Evolutionary conservation across 1,140 invertebrate species (phyloP), one percentile per base, ranked within the genome.

Genomic region (Calliphora vicina): DNA sequence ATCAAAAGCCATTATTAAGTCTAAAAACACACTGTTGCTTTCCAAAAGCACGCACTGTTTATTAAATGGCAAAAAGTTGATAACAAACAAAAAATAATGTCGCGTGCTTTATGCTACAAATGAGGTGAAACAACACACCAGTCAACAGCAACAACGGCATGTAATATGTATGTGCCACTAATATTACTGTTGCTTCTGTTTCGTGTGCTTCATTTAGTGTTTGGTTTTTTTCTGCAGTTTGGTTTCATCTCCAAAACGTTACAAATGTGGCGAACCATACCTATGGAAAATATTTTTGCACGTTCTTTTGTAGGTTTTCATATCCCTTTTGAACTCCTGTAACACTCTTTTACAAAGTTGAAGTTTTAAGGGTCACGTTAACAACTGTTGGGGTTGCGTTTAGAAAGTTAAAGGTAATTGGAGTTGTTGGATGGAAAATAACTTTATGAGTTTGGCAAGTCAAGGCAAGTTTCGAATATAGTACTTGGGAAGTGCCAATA

Each of bases 11-110:
- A 74, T 74, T 74, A 74, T 74, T 74, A 42, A 74, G 72, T 74
- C 35, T 29, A 17, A 29, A 17, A 74, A 74, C 72, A 74, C 72
- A 42, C 27, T 74, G 72, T 35, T 74, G 72, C 72, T 74, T 26
- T n/a, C 1, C 45, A 50, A 50, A 50, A 50, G 45, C 12, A 50
- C 45, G 45, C 45, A 50, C 45, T 50, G 72, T 74, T 74, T 74
- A 74, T 74, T 13, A 74, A 35, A 74, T 5, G 17, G 72, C 45
- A 50, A 50, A 50, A 50, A 50, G 35, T 35, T 35, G 0, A 35
- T 35, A 6, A 35, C 6, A 35, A 35, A n/a, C n/a, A 50, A 50
- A 50, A 50, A 12, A 50, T 17, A 4, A 17, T 12, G 45, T 50
- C 45, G 45, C 13, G 5, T 50, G 45, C 15, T 50, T 50, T 12